Base-by-base conservation (phyloP, 2,888 invertebrate species). In the Agrilus biguttatus region DNA sequence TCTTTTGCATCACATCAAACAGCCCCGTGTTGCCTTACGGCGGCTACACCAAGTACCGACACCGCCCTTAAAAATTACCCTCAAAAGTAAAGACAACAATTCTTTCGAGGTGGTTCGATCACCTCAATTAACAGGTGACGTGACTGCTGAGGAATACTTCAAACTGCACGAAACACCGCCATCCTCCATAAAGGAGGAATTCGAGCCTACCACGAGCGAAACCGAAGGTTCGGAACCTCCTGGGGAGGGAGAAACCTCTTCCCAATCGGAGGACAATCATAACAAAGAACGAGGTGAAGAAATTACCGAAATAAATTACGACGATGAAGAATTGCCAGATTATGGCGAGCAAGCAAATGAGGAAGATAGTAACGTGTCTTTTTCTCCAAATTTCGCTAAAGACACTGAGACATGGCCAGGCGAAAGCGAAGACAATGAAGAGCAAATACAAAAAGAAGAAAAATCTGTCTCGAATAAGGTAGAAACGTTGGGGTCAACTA, bases 1-100 rank as follows among this genome's bases (percentile, higher is more conserved):
- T 57, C 62, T 76, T 10, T 63, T 73, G 32, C 66, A 68, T 41
- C 76, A 76, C 66, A 71, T 77, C 37, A 71, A 70, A 7, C 66
- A 74, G 53, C 76, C 76, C 37, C 62, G 59, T 1, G 62, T 77
- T 43, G 58, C 68, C 36, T 51, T 75, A 48, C 64, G 66, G 55
- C 63, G 62, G 1, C 55, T 72, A 47, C 58, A 70, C 40, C 53
- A 72, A 45, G 58, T 68, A 52, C 69, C 66, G 54, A 66, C 71
- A 58, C 70, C 70, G 49, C 73, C 75, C 3, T 51, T 66, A 14
- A 64, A 59, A 47, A 55, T 58, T 64, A 75, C 70, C 32, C 67
- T 61, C 65, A 74, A 66, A 49, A 60, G 53, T 42, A 55, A 47
- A 36, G 54, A 51, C 32, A 58, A 56, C 17, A 59, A 61, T 50